Evolutionary conservation across 2,888 invertebrate species (phyloP).

Genomic region (Nymphalis urticae): DNA sequence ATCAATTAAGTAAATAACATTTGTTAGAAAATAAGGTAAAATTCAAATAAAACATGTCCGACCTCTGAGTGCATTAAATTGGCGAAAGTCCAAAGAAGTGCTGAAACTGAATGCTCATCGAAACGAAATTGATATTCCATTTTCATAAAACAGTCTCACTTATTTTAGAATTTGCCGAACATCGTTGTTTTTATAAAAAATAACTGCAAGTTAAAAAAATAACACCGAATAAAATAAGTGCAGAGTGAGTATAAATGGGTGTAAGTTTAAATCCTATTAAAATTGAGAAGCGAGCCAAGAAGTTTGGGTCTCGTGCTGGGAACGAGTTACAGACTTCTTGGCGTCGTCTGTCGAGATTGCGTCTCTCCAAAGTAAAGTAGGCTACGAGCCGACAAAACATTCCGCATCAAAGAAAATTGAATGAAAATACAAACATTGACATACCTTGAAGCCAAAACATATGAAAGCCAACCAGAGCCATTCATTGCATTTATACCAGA

Average conservation of each 20-base stretch:
- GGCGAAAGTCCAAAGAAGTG: slow-evolving; percentile 6
- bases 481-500: background rate
- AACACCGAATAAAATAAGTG: background rate
- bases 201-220: background rate
- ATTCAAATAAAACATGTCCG: slow-evolving; percentile 1
- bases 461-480: slow-evolving; percentile 5
- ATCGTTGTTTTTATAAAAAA: background rate
- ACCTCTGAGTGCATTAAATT: slow-evolving; percentile 10
- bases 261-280: slow-evolving; percentile 11
- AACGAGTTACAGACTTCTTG: slow-evolving; percentile 48
- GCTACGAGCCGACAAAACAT: slow-evolving; percentile 57
- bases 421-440: slow-evolving; percentile 44
- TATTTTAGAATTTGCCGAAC: background rate
- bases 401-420: slow-evolving; percentile 59
- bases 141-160: background rate
- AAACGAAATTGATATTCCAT: slow-evolving; percentile 7
- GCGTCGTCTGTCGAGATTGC: slow-evolving; percentile 50
- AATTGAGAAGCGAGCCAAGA: slow-evolving; percentile 2
- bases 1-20: background rate
- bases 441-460: slow-evolving; percentile 21
- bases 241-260: background rate
- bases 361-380: slow-evolving; percentile 66
- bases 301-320: background rate
- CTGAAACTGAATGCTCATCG: background rate
- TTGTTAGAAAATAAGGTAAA: background rate